Base-by-base conservation (phyloP, 2,888 invertebrate species). In the Enchytraeus crypticus region DNA sequence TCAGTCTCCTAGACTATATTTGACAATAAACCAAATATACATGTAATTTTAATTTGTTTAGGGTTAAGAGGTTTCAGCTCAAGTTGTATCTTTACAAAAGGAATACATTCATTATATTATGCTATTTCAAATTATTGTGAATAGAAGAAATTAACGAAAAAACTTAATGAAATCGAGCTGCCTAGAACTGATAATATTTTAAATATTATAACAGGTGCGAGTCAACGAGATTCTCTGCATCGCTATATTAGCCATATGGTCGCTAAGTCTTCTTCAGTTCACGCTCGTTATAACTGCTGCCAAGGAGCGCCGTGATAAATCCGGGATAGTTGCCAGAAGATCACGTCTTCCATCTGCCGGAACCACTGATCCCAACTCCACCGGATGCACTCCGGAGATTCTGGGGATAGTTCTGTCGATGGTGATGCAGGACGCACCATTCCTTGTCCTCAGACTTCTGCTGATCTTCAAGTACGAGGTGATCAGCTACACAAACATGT, bases 401-500 rank as follows among this genome's bases (percentile, higher is more conserved):
- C 81, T 79, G 72, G 90, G 89, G 3, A 92, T 92, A 60, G 86
- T 89, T 2, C 84, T 92, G 73, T 91, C 91, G 72, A 92, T 92
- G 67, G 84, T 88, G 0, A 83, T 92, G 0, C 84, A 84, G 69
- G 92, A 92, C 74, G 89, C 89, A 0, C 91, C 92, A 0, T 92
- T 92, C 78, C 80, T 92, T 5, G 88, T 88, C 0, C 90, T 92
- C 75, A 82, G 92, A 1, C 82, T 72, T 79, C 83, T 92, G 45
- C 86, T 95, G 51, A 92, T 95, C 64, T 85, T 88, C 23, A 63
- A 66, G 49, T 92, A 90, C 79, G 85, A 86, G 69, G 90, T 93
- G 38, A 87, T 92, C 69, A 92, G 89, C 73, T 93, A 95, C 74
- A 93, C 93, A 86, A 93, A 93, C 77, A 89, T 93, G 69, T 95